phyloP scores from a whole-genome alignment of 2,888 invertebrate genomes.

The Copidosoma aretas region DNA sequence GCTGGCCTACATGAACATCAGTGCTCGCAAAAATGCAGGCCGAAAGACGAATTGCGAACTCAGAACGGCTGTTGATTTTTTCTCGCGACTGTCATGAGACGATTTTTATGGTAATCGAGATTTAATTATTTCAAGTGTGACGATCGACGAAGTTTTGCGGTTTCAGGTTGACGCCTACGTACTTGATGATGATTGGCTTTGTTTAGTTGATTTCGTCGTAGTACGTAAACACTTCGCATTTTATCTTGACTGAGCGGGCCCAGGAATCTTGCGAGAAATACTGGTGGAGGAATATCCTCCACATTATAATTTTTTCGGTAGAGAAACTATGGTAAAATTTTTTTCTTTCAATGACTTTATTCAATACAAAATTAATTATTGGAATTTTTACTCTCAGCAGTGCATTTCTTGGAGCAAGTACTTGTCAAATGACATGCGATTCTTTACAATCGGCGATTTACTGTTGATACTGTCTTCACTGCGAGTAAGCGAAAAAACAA shows the following conservation, averaged over 20 bases:
- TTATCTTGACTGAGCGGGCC: conserved; percentile 58
- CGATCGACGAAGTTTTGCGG: too few relatives aligned
- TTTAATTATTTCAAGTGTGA: too few relatives aligned
- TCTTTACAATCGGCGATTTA: conserved; percentile 59
- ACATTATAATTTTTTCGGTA: conserved; percentile 63
- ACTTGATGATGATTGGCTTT: conserved; percentile 61
- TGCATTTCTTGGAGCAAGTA: conserved; percentile 66
- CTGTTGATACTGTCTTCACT: conserved; percentile 61
- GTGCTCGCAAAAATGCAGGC: conserved; percentile 28
- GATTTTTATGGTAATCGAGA: conserved; percentile 62
- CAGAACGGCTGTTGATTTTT: too few relatives aligned
- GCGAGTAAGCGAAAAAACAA: conserved; percentile 54
- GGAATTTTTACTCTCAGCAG: too few relatives aligned
- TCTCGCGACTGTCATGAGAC: conserved; percentile 51
- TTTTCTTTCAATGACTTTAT: background rate
- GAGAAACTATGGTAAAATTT: conserved; percentile 58
- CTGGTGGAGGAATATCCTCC: conserved; percentile 66
- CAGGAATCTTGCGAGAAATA: conserved; percentile 62
- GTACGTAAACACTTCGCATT: conserved; percentile 58
- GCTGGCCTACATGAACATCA: conserved; percentile 50
- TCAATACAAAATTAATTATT: background rate
- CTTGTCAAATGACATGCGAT: conserved; percentile 64
- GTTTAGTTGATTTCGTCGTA: conserved; percentile 59
- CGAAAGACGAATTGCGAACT: too few relatives aligned
- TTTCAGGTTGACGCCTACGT: conserved; percentile 63